Evolutionary conservation across 2,113 vertebrate species (phyloP).

Genomic region (Pelvicachromis taeniatus): DNA sequence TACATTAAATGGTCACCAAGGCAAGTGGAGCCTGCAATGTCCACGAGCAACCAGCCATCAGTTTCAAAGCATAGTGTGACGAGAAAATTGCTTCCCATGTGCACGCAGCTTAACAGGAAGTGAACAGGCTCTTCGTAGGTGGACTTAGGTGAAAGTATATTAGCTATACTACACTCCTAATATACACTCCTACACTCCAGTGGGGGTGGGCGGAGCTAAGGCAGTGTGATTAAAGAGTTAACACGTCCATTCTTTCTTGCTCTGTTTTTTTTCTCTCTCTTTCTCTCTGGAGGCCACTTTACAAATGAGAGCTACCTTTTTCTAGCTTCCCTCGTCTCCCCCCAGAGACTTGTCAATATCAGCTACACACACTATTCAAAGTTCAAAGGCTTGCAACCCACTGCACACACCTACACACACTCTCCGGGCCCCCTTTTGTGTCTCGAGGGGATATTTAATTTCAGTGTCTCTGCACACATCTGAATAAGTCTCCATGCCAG

Average conservation of each 20-base stretch:
- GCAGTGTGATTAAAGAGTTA: neutral
- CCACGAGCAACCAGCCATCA: neutral
- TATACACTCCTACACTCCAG: neutral
- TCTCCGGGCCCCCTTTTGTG: conserved; percentile 34
- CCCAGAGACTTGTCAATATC: conserved; percentile 62
- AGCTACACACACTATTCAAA: conserved; percentile 49
- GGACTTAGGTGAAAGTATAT: neutral
- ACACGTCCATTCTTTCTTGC: neutral
- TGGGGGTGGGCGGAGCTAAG: neutral
- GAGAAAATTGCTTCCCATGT: neutral
- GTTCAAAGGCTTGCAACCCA: conserved; percentile 62
- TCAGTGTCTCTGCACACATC: conserved; percentile 33
- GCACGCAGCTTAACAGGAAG: neutral
- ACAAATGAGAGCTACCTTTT: conserved; percentile 38
- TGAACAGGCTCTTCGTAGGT: fast-evolving
- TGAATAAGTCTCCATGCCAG: neutral
- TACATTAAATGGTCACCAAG: neutral
- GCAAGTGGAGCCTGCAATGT: neutral
- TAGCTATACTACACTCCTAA: neutral
- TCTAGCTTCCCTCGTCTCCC: conserved; percentile 26
- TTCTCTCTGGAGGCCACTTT: conserved; percentile 52
- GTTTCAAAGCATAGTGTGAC: neutral
- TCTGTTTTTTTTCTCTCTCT: neutral
- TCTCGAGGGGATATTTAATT: conserved; percentile 59
- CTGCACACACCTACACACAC: conserved; percentile 54